phyloP scores from a whole-genome alignment of 2,113 vertebrate species.

The Opisthocomus hoazin region DNA sequence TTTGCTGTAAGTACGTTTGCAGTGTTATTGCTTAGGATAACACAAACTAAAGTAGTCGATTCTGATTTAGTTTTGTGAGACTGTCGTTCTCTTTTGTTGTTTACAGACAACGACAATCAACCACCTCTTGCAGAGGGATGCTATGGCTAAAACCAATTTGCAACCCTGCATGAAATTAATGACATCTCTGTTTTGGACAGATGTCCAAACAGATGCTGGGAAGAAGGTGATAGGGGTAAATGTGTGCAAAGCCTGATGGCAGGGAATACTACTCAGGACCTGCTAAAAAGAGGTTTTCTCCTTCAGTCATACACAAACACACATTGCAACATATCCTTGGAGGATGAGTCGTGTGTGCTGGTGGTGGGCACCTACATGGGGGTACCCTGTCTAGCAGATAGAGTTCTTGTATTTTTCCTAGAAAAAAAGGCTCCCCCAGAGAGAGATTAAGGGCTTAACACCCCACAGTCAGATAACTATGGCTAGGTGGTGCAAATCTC shows the following conservation, averaged over 20 bases:
- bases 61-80: background rate
- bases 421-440: background rate
- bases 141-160: conserved; percentile 5
- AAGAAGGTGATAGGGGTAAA: background rate
- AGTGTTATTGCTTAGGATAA: background rate
- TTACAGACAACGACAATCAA: background rate
- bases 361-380: background rate
- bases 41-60: background rate
- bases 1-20: background rate
- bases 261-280: background rate
- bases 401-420: background rate
- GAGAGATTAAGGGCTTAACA: background rate
- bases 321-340: accelerated
- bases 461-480: background rate
- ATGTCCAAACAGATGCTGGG: conserved; percentile 27
- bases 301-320: background rate
- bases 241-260: background rate
- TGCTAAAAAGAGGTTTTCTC: background rate
- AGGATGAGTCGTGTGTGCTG: background rate
- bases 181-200: background rate
- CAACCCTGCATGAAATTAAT: conserved; percentile 11
- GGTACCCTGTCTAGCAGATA: background rate
- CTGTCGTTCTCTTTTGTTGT: background rate
- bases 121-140: background rate
- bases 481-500: background rate